Conservation (phyloP, 2,888 invertebrate species). For the Erebia ligea region DNA sequence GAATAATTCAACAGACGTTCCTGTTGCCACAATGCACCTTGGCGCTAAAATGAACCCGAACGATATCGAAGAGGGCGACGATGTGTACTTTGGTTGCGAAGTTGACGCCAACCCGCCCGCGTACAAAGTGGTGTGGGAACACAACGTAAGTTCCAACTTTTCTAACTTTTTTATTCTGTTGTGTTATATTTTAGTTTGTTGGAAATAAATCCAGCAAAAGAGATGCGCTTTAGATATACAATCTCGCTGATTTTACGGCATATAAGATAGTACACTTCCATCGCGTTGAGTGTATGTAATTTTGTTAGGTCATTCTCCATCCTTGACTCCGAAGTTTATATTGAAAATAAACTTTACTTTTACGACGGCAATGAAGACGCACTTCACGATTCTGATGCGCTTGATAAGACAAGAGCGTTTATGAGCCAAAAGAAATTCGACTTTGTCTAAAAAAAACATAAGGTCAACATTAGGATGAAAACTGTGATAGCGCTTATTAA, state of each 20-base stretch:
- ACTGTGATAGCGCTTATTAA: conserved; percentile 33
- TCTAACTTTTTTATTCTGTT: conserved; percentile 22
- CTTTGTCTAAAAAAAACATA: not conserved
- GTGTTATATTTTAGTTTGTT: conserved; percentile 30
- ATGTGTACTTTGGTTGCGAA: conserved; percentile 77
- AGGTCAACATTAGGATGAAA: conserved; percentile 12
- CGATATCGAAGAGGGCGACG: conserved; percentile 80
- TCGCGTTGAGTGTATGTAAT: not conserved
- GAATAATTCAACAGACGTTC: conserved; percentile 62
- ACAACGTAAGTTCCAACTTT: conserved; percentile 67
- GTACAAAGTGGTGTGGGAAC: conserved; percentile 81
- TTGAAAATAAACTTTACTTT: conserved; percentile 37
- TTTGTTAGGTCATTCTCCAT: not conserved
- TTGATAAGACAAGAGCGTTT: conserved; percentile 27
- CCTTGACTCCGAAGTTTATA: conserved; percentile 30
- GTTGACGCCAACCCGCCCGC: conserved; percentile 79
- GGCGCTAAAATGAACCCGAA: conserved; percentile 78
- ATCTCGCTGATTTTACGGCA: not conserved
- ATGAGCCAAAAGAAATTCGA: conserved; percentile 19
- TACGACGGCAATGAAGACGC: conserved; percentile 36
- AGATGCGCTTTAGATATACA: conserved; percentile 15
- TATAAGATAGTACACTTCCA: not conserved
- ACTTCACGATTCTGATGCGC: conserved; percentile 35
- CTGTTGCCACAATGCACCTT: conserved; percentile 70
- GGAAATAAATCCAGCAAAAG: conserved; percentile 4